Conservation (phyloP, 2,888 invertebrate genomes). For the Helicoverpa assulta region DNA sequence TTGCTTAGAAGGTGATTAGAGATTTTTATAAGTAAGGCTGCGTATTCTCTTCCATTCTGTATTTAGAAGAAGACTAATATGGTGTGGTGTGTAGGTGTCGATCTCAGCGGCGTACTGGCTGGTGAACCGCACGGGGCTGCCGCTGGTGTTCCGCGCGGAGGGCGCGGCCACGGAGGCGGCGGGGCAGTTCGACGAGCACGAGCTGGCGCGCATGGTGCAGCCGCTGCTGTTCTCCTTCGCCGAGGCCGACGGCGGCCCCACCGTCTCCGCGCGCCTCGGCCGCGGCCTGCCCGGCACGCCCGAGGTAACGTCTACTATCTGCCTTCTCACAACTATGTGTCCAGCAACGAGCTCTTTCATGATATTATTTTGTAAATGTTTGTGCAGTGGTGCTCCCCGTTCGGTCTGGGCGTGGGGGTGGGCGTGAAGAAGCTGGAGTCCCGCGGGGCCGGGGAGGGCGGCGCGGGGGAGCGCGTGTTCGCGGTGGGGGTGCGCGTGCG, state of each 20-base stretch:
- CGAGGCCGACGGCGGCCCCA: conserved; percentile 96
- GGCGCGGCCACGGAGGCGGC: conserved; percentile 94
- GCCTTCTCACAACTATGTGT: no score
- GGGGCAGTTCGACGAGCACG: conserved; percentile 98
- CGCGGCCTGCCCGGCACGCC: conserved; percentile 88
- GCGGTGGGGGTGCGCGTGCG: conserved; percentile 97
- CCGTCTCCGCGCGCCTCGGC: conserved; percentile 94
- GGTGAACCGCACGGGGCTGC: conserved; percentile 98
- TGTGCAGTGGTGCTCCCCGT: conserved; percentile 95
- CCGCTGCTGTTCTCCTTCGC: conserved; percentile 98
- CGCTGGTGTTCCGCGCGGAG: conserved; percentile 98
- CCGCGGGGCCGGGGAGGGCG: conserved; percentile 76
- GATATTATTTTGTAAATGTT: neutral
- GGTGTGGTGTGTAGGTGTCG: conserved; percentile 88
- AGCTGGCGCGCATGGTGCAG: conserved; percentile 97
- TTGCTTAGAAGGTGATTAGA: no score
- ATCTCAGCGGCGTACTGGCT: conserved; percentile 98
- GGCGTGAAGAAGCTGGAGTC: conserved; percentile 91
- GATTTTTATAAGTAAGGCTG: no score
- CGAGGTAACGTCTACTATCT: conserved; percentile 67
- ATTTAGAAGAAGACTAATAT: neutral
- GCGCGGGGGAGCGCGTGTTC: conserved; percentile 91
- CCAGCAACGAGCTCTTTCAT: no score
- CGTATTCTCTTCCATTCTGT: neutral
- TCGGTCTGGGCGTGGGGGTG: conserved; percentile 95